Evolutionary conservation across 92 coral and sea anemone genomes (phyloP).

Genomic region (Anthopleura xanthogrammica): DNA sequence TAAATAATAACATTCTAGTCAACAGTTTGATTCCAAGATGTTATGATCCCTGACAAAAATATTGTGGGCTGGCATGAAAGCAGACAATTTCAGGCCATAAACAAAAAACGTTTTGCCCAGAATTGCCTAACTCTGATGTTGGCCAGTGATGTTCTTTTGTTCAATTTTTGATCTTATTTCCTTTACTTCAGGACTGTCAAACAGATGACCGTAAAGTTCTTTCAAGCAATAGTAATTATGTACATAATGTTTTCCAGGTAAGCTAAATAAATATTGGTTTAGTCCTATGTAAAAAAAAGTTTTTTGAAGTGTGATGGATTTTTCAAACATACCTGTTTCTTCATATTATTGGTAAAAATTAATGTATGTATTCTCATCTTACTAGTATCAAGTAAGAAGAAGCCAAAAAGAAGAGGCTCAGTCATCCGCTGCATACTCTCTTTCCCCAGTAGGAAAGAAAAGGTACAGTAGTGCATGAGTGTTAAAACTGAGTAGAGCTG

Average conservation of each 20-base stretch:
- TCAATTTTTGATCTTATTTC: background rate
- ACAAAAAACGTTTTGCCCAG: too few species aligned
- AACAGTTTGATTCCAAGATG: too few species aligned
- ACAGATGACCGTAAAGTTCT: slow-evolving; percentile 85
- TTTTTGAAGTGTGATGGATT: too few species aligned
- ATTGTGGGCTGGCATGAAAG: too few species aligned
- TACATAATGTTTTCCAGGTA: slow-evolving; percentile 94
- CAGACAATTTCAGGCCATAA: too few species aligned
- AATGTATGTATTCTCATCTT: background rate
- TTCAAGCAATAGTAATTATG: slow-evolving; percentile 85
- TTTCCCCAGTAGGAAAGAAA: slow-evolving; percentile 95
- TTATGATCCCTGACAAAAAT: too few species aligned
- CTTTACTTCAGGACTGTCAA: slow-evolving; percentile 46
- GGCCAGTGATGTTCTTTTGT: background rate
- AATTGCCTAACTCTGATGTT: too few species aligned
- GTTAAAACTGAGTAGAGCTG: too few species aligned
- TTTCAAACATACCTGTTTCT: too few species aligned
- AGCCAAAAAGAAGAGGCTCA: slow-evolving; percentile 90
- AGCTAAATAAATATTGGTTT: background rate
- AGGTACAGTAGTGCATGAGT: slow-evolving; percentile 40
- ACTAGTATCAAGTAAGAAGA: slow-evolving; percentile 91
- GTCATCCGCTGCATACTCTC: slow-evolving; percentile 85
- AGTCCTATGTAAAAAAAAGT: too few species aligned
- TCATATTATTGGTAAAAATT: too few species aligned
- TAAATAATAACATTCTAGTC: too few species aligned